Conservation (phyloP, 1,140 invertebrate species). For the Zaprionus tsacasi region DNA sequence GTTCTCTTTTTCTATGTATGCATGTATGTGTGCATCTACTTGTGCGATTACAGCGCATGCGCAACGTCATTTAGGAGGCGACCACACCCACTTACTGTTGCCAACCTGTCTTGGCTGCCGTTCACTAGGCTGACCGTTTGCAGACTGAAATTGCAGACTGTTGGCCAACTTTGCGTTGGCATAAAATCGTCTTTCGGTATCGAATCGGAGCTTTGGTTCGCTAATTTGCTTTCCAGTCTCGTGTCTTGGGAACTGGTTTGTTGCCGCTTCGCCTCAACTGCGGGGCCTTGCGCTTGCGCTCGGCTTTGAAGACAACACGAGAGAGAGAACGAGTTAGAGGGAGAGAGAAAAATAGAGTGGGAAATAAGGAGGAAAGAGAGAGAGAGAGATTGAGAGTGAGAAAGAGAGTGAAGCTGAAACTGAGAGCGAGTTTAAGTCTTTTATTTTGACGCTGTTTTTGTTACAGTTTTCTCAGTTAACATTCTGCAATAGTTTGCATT, state of each 20-base stretch:
- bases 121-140: conserved; percentile 82
- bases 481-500: conserved; percentile 60
- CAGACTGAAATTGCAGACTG: conserved; percentile 83
- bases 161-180: conserved; percentile 78
- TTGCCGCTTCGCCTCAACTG: conserved; percentile 57
- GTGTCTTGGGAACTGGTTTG: conserved; percentile 66
- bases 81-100: conserved; percentile 74
- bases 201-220: conserved; percentile 58
- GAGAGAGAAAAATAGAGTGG: not conserved
- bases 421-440: conserved; percentile 36
- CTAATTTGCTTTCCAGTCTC: conserved; percentile 68
- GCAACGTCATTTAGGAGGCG: conserved; percentile 19
- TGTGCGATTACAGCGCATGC: conserved; percentile 54
- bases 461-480: conserved; percentile 57
- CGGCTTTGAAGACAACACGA: conserved; percentile 15
- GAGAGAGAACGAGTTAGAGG: not conserved
- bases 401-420: conserved; percentile 6
- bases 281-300: conserved; percentile 67
- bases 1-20: conserved; percentile 19
- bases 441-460: conserved; percentile 31
- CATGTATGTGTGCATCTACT: conserved; percentile 30
- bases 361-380: conserved; percentile 4
- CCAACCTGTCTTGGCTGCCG: conserved; percentile 74
- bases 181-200: conserved; percentile 60
- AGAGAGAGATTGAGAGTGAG: not conserved